Evolutionary conservation across 2,888 invertebrate species (phyloP), one percentile per base, ranked within the genome.

Genomic region (Macrosoma leucophasiata): DNA sequence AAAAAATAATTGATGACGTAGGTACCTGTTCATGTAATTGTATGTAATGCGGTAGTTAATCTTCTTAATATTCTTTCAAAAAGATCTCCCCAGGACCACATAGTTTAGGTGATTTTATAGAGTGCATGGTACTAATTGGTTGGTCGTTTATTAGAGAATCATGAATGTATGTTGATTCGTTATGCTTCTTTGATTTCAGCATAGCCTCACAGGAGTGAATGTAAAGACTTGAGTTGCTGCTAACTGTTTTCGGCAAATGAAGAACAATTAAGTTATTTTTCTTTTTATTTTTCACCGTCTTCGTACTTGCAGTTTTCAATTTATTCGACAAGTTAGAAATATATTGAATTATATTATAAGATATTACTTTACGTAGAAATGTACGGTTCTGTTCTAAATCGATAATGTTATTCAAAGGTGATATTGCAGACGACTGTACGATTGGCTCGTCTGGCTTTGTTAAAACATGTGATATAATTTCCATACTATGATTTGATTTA

Each of bases 31-130:
- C n/a, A n/a, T n/a, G n/a, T n/a, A n/a, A n/a, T n/a, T n/a, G n/a
- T n/a, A n/a, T n/a, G n/a, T n/a, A n/a, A n/a, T n/a, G n/a, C n/a
- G n/a, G n/a, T n/a, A n/a, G n/a, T n/a, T n/a, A n/a, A n/a, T n/a
- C n/a, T n/a, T 21, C 21, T 21, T n/a, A 18, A 5, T 23, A 9
- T 29, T 29, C 33, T 41, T 33, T 42, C 12, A 46, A 15, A 15
- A 37, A 39, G 11, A 46, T 35, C 61, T 71, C 66, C 37, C 64
- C 67, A 8, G 60, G 66, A 10, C 67, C 58, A 37, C 69, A 71
- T 37, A 67, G 55, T 51, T 65, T 65, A 36, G 43, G 49, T 10
- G 30, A n/a, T n/a, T n/a, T n/a, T n/a, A n/a, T n/a, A n/a, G n/a
- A n/a, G n/a, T n/a, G n/a, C n/a, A n/a, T n/a, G n/a, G n/a, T n/a